Conservation (phyloP, 2,113 vertebrate genomes). For the Psittacula cyanocephala region DNA sequence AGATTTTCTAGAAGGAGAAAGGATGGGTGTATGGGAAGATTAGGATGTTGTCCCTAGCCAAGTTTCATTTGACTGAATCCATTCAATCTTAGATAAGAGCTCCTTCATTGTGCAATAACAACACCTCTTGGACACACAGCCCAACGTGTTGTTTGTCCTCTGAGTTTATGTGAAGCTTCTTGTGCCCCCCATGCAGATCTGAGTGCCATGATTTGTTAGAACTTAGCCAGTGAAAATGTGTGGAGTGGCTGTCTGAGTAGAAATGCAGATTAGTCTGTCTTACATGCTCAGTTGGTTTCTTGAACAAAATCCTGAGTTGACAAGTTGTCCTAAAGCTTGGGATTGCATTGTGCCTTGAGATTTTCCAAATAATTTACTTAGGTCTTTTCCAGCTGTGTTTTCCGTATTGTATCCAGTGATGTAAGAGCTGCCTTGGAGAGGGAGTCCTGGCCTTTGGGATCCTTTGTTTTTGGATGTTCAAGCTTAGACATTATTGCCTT, state of each 20-base stretch:
- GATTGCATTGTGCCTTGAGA: neutral
- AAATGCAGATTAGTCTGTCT: neutral
- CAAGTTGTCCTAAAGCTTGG: neutral
- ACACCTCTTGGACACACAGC: neutral
- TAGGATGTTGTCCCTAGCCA: neutral
- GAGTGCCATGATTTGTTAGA: neutral
- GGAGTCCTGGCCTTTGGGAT: neutral
- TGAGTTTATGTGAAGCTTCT: neutral
- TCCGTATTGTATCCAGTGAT: neutral
- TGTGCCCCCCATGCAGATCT: neutral
- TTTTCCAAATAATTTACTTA: neutral
- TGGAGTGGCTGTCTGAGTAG: neutral
- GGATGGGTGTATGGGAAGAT: neutral
- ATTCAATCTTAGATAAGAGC: neutral
- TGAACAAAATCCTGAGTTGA: neutral
- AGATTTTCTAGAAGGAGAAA: neutral
- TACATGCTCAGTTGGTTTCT: neutral
- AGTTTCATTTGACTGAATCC: neutral
- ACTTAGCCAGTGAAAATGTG: neutral
- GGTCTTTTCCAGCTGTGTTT: neutral
- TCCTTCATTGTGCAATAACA: neutral
- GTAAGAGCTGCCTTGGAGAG: neutral
- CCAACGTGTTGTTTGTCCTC: neutral
- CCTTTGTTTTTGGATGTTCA: neutral
- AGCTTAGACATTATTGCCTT: neutral